Evolutionary conservation across 2,797 vertebrate species (phyloP).

Genomic region (Lycodopsis pacificus): DNA sequence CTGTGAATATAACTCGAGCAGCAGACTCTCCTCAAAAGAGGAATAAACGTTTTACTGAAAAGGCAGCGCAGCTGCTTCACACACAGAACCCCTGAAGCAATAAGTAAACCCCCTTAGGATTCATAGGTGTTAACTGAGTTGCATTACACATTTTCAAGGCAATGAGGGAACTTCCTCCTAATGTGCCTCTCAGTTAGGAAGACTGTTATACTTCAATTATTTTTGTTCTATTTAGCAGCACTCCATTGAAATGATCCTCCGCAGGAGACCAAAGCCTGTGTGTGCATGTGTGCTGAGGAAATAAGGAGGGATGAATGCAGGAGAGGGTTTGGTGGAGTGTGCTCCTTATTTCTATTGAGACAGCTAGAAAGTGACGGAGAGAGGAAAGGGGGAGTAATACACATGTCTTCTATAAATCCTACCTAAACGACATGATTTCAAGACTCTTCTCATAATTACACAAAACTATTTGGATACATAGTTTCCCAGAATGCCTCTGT

Average conservation of each 20-base stretch:
- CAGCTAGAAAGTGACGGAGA: slow-evolving; percentile 5
- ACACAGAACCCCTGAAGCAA: slow-evolving; percentile 55
- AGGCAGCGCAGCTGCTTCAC: slow-evolving; percentile 26
- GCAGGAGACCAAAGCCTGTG: slow-evolving; percentile 34
- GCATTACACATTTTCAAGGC: slow-evolving; percentile 27
- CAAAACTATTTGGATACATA: slow-evolving; percentile 9
- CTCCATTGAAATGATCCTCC: slow-evolving; percentile 51
- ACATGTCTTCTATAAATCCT: slow-evolving; percentile 17
- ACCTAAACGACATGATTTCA: slow-evolving; percentile 10
- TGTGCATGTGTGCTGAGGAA: slow-evolving; percentile 21
- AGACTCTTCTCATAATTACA: slow-evolving; percentile 16
- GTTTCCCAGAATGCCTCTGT: neutral
- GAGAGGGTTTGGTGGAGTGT: slow-evolving; percentile 9
- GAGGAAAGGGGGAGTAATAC: neutral
- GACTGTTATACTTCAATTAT: slow-evolving; percentile 55
- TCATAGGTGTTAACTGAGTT: slow-evolving; percentile 48
- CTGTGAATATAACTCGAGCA: slow-evolving; percentile 42
- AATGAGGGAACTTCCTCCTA: slow-evolving; percentile 35
- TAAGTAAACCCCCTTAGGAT: slow-evolving; percentile 53
- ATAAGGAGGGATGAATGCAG: slow-evolving; percentile 31
- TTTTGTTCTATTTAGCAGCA: slow-evolving; percentile 58
- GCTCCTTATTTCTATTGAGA: slow-evolving; percentile 16
- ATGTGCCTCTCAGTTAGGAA: slow-evolving; percentile 50
- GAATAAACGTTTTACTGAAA: slow-evolving; percentile 59
- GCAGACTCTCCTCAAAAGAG: slow-evolving; percentile 37